Percentiles rank a stretch among this genome's conserved stretches.
These are phyloP conservation scores for Lordiphosa collinella DNA, from an alignment of 1,140 invertebrate species.

Conservation along the genomic window DNA sequence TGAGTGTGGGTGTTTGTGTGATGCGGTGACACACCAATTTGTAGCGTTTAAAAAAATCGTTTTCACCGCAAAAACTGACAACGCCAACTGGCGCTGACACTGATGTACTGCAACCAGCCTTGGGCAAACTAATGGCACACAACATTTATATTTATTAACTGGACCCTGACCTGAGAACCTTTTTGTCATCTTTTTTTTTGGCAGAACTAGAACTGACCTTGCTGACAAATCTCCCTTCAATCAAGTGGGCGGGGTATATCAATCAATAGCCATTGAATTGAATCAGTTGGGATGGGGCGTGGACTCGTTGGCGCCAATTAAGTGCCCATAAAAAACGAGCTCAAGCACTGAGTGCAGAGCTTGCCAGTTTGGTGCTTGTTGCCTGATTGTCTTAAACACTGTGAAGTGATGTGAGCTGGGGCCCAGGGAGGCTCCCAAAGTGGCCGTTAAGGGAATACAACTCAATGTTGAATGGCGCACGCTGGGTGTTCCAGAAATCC, in stretches of 20 bases:
- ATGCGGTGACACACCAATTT: conserved; percentile 20
- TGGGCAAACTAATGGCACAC: conserved; percentile 13
- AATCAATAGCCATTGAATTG: conserved; percentile 58
- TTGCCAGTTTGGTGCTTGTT: conserved; percentile 22
- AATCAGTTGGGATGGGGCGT: conserved; percentile 32
- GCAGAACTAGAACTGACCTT: conserved; percentile 39
- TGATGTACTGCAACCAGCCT: conserved; percentile 36
- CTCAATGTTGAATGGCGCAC: background rate
- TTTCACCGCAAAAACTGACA: conserved; percentile 6
- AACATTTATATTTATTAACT: conserved; percentile 70
- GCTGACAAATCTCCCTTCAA: conserved; percentile 54
- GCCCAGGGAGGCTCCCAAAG: conserved; percentile 17
- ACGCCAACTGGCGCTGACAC: conserved; percentile 32
- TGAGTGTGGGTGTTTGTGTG: no score
- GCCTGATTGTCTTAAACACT: conserved; percentile 49
- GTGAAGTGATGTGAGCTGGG: background rate
- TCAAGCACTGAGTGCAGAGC: conserved; percentile 15
- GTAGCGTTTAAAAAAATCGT: background rate
- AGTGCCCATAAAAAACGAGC: conserved; percentile 58
- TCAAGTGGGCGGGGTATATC: conserved; percentile 52
- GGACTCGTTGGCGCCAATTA: conserved; percentile 64
- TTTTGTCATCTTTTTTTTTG: background rate
- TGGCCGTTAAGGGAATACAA: conserved; percentile 44
- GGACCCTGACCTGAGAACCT: conserved; percentile 36
- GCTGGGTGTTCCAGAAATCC: conserved; percentile 2